Conservation (phyloP, 2,888 invertebrate species). For the Parnassius smintheus region DNA sequence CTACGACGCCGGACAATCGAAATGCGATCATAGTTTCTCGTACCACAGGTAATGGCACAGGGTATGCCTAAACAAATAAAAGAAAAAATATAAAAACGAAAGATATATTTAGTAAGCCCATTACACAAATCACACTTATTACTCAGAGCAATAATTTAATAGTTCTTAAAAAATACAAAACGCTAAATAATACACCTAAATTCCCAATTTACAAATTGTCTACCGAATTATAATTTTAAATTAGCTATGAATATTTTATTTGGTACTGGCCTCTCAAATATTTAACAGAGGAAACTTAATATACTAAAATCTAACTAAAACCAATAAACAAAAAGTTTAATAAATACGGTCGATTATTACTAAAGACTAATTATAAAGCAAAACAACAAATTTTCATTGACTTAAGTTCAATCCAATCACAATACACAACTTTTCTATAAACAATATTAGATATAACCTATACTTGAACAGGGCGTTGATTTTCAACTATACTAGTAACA, state of each 20-base stretch:
- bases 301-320: conserved; percentile 29
- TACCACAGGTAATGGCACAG: too few relatives aligned
- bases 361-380: not conserved
- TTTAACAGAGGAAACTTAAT: conserved; percentile 13
- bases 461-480: conserved; percentile 49
- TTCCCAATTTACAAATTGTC: conserved; percentile 5
- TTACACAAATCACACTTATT: conserved; percentile 13
- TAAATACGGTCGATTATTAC: conserved; percentile 5
- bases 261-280: conserved; percentile 58
- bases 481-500: conserved; percentile 64
- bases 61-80: not conserved
- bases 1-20: too few relatives aligned
- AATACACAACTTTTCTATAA: not conserved
- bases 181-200: conserved; percentile 4
- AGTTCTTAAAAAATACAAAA: not conserved
- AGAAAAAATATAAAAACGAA: not conserved
- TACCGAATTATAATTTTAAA: conserved; percentile 1
- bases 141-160: conserved; percentile 5
- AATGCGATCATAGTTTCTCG: too few relatives aligned
- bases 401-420: not conserved
- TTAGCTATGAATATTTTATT: conserved; percentile 62
- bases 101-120: conserved; percentile 17
- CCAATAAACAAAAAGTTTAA: conserved; percentile 24
- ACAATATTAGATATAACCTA: conserved; percentile 20
- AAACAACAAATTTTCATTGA: not conserved